Conservation (phyloP, 2,888 invertebrate genomes). For the Apamea anceps region DNA sequence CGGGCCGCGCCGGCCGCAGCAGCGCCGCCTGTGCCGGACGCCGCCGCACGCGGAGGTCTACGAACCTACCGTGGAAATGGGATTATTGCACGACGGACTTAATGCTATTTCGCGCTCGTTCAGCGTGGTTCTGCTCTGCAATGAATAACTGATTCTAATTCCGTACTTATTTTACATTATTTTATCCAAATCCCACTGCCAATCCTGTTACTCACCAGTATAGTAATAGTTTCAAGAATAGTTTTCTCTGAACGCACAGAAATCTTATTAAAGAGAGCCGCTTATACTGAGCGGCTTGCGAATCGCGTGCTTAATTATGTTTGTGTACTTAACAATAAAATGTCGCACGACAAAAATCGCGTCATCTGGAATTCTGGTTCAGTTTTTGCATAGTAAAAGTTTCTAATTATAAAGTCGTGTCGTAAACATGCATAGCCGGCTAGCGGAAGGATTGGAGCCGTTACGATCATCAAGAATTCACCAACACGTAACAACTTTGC, state of each 20-base stretch:
- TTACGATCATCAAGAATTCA: conserved; percentile 65
- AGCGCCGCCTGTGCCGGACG: conserved; percentile 55
- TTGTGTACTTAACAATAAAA: conserved; percentile 51
- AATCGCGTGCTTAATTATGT: conserved; percentile 52
- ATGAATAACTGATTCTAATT: conserved; percentile 69
- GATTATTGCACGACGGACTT: conserved; percentile 85
- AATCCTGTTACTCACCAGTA: conserved; percentile 24
- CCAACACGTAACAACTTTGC: conserved; percentile 67
- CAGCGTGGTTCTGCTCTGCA: conserved; percentile 63
- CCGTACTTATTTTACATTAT: conserved; percentile 52
- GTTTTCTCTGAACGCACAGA: conserved; percentile 37
- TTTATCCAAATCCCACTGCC: conserved; percentile 36
- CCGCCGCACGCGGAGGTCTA: conserved; percentile 76
- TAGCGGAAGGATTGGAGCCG: conserved; percentile 71
- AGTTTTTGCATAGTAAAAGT: conserved; percentile 73
- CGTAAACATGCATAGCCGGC: conserved; percentile 69
- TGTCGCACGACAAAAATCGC: conserved; percentile 51
- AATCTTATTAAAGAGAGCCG: conserved; percentile 42
- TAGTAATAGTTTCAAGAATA: conserved; percentile 55
- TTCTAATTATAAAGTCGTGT: conserved; percentile 73
- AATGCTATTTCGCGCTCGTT: conserved; percentile 83
- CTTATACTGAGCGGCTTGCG: conserved; percentile 17
- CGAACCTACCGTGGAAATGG: conserved; percentile 87
- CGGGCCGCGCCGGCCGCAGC: conserved; percentile 35
- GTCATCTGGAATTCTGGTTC: conserved; percentile 55